Base-by-base conservation (phyloP, 1,140 invertebrate species). In the Pseudomyrmex pallidus region DNA sequence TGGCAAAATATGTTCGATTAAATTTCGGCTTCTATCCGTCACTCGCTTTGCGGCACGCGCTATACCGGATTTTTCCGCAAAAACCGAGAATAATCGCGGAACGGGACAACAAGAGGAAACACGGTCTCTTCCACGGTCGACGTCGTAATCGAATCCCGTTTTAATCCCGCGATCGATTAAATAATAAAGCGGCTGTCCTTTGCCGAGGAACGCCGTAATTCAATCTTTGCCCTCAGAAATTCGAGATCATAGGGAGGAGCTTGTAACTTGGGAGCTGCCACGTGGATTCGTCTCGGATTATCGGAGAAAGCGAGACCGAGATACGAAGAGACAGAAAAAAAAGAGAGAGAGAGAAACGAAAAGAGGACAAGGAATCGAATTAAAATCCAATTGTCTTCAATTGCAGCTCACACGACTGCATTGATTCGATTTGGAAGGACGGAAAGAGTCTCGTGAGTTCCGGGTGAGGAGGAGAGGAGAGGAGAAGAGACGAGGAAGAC, bases 321-420 rank as follows among this genome's bases (percentile, higher is more conserved):
- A 74, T 13, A 74, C 35, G 0, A 35, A 35, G 5, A 35, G 59
- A 74, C 3, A 17, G 7, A 5, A 25, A 10, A 22, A 25, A 25
- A 3, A 17, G 12, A 66, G 17, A 17, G 48, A 4, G 44, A 48
- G 44, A 2, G 8, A 20, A 57, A 76, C 20, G 52, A 72, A 67
- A 9, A 25, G 13, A 20, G 44, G 35, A 46, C 64, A 68, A 52
- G 46, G 63, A 76, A 83, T 85, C 84, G 54, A 88, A 89, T 89
- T 88, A 85, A 85, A 88, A 88, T 89, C 86, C 72, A 89, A 88
- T 90, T 74, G 74, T 88, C 67, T 82, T 72, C 83, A 44, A 68
- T 63, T 17, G 59, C n/a, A 52, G 48, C 61, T 72, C 66, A 70
- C 67, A 66, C 52, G 82, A 70, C 17, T 62, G 13, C 83, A 77